phyloP scores from a whole-genome alignment of 2,797 vertebrate species.

The Podarcis siculus region DNA sequence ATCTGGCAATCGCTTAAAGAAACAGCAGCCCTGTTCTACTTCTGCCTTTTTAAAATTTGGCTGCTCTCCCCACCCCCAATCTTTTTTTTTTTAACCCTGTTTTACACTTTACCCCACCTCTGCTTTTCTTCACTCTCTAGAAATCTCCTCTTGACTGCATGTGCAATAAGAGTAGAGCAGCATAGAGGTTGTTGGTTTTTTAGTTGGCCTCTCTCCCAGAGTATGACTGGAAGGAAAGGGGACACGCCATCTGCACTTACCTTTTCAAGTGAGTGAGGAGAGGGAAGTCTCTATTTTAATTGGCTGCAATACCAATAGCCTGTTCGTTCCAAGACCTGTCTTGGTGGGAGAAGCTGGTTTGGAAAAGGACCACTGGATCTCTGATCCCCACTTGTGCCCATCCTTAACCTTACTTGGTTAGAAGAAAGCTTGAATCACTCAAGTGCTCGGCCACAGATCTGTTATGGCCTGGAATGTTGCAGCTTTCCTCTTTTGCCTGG shows the following conservation, averaged over 20 bases:
- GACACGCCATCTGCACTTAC: neutral
- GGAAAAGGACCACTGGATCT: neutral
- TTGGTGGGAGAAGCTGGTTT: neutral
- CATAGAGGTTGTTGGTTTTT: neutral
- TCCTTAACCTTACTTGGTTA: neutral
- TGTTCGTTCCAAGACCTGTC: neutral
- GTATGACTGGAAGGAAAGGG: neutral
- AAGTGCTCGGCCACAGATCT: neutral
- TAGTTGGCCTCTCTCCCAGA: neutral
- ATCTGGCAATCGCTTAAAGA: conserved; percentile 76
- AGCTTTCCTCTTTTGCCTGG: neutral
- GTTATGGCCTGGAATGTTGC: neutral
- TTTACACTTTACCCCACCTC: conserved; percentile 9
- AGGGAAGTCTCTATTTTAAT: neutral
- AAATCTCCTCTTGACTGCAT: neutral
- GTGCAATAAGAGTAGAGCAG: neutral
- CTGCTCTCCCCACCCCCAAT: neutral
- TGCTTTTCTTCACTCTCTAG: neutral
- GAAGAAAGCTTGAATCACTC: neutral
- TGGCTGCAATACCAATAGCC: neutral
- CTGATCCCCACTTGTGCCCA: neutral
- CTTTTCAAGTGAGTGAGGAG: neutral
- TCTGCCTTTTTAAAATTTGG: conserved; percentile 41
- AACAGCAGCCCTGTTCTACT: conserved; percentile 50
- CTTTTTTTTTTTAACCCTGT: conserved; percentile 5